Percentiles rank a stretch among this genome's conserved stretches.
phyloP scores from a whole-genome alignment of 1,140 invertebrate genomes.

The Eufriesea mexicana region DNA sequence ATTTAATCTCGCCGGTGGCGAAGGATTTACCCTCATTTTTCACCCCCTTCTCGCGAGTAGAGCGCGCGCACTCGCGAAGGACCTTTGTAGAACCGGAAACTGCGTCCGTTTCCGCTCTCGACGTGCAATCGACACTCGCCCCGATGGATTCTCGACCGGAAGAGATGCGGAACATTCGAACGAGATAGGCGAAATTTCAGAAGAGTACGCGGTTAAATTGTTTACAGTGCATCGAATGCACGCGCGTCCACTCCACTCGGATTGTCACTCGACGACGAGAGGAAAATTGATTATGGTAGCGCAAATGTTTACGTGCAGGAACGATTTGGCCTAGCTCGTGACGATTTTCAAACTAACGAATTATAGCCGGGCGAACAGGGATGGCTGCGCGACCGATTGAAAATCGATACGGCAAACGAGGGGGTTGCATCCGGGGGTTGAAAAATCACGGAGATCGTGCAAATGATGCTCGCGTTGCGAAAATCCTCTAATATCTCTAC shows the following conservation, averaged over 20 bases:
- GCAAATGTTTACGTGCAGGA: constrained; percentile 28
- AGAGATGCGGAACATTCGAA: not conserved
- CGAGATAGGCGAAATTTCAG: not conserved
- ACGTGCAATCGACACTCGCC: not conserved
- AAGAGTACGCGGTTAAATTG: constrained; percentile 3
- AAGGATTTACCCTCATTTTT: not conserved
- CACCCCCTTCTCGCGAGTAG: not conserved
- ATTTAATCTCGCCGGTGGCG: not conserved
- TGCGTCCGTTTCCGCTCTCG: not conserved
- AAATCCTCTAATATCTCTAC: not conserved
- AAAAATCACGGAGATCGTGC: not conserved
- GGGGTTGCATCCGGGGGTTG: not conserved
- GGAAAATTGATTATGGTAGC: constrained; percentile 39
- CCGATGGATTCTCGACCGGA: not conserved
- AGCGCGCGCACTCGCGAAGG: too few species aligned
- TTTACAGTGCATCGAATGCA: not conserved
- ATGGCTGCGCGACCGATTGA: not conserved
- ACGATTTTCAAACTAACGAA: constrained; percentile 38
- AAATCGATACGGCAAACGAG: constrained; percentile 30
- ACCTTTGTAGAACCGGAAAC: not conserved
- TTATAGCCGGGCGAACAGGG: constrained; percentile 5
- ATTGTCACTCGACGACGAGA: constrained; percentile 22
- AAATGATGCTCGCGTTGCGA: not conserved
- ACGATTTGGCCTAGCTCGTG: not conserved
- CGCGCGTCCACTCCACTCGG: not conserved